Base-by-base conservation (phyloP, 2,113 vertebrate genomes). In the Otis tarda region DNA sequence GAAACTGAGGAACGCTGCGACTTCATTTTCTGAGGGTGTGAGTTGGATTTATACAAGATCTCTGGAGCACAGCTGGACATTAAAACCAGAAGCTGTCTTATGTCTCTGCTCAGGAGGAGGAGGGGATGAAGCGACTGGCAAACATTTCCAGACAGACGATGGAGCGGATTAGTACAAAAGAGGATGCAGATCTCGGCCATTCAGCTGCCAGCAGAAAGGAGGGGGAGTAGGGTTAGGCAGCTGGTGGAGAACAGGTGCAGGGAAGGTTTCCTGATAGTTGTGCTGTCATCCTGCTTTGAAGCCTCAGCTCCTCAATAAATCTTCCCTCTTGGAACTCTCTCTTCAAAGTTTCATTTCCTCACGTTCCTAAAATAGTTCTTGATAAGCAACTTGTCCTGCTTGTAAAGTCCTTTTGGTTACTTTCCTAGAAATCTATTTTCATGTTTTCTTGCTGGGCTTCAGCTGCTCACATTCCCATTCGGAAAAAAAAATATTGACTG, bases 191-290 rank as follows among this genome's bases (percentile, higher is more conserved):
- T 75, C 55, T 80, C 0, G 1, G 70, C 55, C 1, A 1, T 35
- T 89, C 96, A 95, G 96, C 94, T 96, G 96, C 95, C 77, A 73
- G 87, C 41, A 94, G 93, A 92, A 52, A 84, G 41, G 37, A 94
- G 89, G 89, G 94, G 92, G 89, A 94, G 94, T 50, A 25, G 1
- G 0, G 83, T 64, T 53, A 61, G 25, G 87, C 96, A 95, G 95
- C 91, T 97, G 96, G 87, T 93, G 63, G 61, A 96, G 95, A 87
- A 96, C 96, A 97, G 96, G 96, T 96, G 96, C 81, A 69, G 89
- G 69, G 96, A 90, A 82, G 74, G 91, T 93, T 94, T 97, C 74
- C 81, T 70, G 83, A 95, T 94, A 97, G 61, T 63, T 0, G 0
- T 18, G 74, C 91, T 96, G 89, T 95, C 95, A 94, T 95, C 74